A percentile compares a stretch with the other conserved stretches of the same genome.
Evolutionary conservation across 2,113 vertebrate genomes (phyloP).

Genomic region (Malurus elegans): DNA sequence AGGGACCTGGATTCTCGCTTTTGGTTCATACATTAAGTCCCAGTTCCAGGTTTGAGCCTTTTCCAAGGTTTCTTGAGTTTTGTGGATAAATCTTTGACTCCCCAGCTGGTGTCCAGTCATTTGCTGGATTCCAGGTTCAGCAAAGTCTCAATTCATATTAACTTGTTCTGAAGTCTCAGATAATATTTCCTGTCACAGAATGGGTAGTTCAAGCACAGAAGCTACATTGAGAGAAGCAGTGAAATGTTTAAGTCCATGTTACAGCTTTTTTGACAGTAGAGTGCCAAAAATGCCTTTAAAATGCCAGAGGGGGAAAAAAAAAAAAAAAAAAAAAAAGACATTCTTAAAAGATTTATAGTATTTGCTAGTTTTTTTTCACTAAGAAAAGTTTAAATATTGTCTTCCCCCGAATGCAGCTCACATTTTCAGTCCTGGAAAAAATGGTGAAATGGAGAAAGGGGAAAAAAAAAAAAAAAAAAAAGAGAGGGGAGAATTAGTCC

Average conservation of each 20-base stretch:
- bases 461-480: not conserved
- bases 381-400: not conserved
- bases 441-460: not conserved
- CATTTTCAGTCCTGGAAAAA: not conserved
- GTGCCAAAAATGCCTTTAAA: not conserved
- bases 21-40: not conserved
- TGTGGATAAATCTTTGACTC: not conserved
- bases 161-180: not conserved
- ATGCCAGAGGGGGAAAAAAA: not conserved
- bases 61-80: not conserved
- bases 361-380: not conserved
- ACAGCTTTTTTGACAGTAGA: not conserved
- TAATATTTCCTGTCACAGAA: not conserved
- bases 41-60: not conserved
- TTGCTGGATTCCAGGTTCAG: not conserved
- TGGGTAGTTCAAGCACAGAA: not conserved
- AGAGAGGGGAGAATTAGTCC: accelerated
- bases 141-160: not conserved
- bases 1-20: not conserved
- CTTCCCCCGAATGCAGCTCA: not conserved
- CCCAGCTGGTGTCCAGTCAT: not conserved
- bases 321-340: not conserved
- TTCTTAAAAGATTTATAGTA: not conserved
- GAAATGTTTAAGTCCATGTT: not conserved
- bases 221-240: not conserved